Conservation (phyloP, 1,140 invertebrate species). For the Eumaeus atala region DNA sequence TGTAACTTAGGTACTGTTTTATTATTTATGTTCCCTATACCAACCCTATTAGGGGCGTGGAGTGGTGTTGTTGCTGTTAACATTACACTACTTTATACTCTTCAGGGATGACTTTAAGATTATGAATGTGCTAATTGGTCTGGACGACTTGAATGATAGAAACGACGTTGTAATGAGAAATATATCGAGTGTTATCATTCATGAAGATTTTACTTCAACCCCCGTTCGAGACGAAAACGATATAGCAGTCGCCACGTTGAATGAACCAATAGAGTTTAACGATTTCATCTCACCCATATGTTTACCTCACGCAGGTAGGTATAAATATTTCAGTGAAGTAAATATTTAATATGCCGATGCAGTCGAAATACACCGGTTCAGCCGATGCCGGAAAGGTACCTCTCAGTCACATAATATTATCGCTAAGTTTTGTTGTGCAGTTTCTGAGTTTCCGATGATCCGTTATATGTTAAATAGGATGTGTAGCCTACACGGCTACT, state of each 20-base stretch:
- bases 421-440: neutral
- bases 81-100: conserved; percentile 19
- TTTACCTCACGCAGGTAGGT: conserved; percentile 69
- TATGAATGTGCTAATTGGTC: conserved; percentile 65
- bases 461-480: neutral
- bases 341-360: neutral
- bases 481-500: too few species aligned
- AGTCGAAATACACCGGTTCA: neutral
- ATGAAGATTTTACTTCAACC: conserved; percentile 66
- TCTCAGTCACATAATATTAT: too few species aligned
- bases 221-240: conserved; percentile 74
- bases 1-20: too few species aligned
- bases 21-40: too few species aligned
- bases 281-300: conserved; percentile 74
- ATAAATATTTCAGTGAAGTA: neutral
- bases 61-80: too few species aligned
- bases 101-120: conserved; percentile 53
- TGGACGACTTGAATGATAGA: conserved; percentile 59
- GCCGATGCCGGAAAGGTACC: neutral
- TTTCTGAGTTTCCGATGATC: neutral
- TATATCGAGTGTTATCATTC: conserved; percentile 52
- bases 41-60: too few species aligned
- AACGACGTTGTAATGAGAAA: conserved; percentile 45
- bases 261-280: conserved; percentile 56
- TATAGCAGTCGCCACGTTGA: conserved; percentile 75